These are phyloP conservation scores for Popillia japonica DNA, from an alignment of 1,140 invertebrate genomes.

Conservation along the genomic window DNA sequence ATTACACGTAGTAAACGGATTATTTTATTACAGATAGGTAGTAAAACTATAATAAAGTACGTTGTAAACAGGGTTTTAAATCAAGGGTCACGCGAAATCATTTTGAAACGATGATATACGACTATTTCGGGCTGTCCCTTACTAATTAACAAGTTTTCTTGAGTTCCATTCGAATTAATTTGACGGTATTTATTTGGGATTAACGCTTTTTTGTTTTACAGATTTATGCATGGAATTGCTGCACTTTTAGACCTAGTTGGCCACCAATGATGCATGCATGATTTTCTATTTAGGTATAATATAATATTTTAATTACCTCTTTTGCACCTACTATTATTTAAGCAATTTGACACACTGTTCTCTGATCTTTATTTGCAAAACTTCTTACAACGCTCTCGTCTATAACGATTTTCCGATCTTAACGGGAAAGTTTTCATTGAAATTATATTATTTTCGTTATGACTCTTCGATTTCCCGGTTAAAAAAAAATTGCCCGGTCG, in stretches of 20 bases:
- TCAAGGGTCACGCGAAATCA: slow-evolving; percentile 40
- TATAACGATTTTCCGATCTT: too few species aligned
- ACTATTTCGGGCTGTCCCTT: slow-evolving; percentile 41
- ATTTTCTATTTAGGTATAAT: neutral
- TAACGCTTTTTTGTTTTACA: neutral
- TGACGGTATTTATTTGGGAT: too few species aligned
- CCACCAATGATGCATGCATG: neutral
- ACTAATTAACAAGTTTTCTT: slow-evolving; percentile 4
- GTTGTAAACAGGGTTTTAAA: slow-evolving; percentile 53
- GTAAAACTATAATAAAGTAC: slow-evolving; percentile 54
- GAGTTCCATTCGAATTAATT: neutral
- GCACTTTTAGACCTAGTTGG: neutral
- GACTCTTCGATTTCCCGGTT: too few species aligned
- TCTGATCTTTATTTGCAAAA: too few species aligned
- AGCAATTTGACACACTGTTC: too few species aligned
- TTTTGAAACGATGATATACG: slow-evolving; percentile 40
- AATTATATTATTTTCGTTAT: too few species aligned
- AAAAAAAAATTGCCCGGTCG: too few species aligned
- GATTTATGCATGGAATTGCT: neutral
- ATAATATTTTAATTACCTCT: neutral
- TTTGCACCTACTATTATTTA: too few species aligned
- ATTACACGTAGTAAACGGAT: slow-evolving; percentile 55
- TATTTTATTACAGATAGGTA: slow-evolving; percentile 54
- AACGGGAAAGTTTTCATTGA: too few species aligned
- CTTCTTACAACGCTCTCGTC: too few species aligned